phyloP scores from a whole-genome alignment of 2,113 vertebrate species.

The Oreocharis arfaki region DNA sequence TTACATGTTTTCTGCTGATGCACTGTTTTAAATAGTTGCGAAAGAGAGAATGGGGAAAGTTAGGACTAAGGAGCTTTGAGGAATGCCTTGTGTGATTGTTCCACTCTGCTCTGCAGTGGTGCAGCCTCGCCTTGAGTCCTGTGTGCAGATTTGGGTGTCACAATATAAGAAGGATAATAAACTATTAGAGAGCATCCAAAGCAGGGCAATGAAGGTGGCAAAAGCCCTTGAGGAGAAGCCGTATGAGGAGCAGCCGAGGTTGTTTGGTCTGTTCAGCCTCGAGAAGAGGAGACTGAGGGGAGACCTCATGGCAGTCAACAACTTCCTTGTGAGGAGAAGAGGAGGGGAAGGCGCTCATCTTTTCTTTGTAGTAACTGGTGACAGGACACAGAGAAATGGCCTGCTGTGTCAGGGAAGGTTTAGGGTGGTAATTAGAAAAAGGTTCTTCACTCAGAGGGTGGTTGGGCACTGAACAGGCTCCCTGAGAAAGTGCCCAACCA shows the following conservation, averaged over 20 bases:
- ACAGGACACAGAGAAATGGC: fast-evolving
- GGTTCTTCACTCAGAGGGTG: not conserved
- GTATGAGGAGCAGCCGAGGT: fast-evolving
- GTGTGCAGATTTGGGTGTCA: not conserved
- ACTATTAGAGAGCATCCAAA: not conserved
- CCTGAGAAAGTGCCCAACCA: not conserved
- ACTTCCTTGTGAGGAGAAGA: not conserved
- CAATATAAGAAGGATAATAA: not conserved
- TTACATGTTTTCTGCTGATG: not conserved
- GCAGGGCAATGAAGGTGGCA: not conserved
- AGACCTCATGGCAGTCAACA: not conserved
- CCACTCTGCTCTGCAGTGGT: not conserved
- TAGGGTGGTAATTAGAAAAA: not conserved
- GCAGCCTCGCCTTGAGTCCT: not conserved
- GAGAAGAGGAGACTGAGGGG: not conserved
- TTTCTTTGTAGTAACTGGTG: fast-evolving
- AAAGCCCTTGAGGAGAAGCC: not conserved
- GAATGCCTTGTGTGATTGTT: not conserved
- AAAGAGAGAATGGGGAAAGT: not conserved
- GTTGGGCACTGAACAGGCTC: not conserved
- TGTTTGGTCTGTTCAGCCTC: not conserved
- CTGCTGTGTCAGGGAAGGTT: not conserved
- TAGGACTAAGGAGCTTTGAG: not conserved
- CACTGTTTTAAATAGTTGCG: not conserved
- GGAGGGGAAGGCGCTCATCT: not conserved